A percentile compares a stretch with the other conserved stretches of the same genome.
phyloP scores from a whole-genome alignment of 2,797 vertebrate species.

The Mus minutoides region DNA sequence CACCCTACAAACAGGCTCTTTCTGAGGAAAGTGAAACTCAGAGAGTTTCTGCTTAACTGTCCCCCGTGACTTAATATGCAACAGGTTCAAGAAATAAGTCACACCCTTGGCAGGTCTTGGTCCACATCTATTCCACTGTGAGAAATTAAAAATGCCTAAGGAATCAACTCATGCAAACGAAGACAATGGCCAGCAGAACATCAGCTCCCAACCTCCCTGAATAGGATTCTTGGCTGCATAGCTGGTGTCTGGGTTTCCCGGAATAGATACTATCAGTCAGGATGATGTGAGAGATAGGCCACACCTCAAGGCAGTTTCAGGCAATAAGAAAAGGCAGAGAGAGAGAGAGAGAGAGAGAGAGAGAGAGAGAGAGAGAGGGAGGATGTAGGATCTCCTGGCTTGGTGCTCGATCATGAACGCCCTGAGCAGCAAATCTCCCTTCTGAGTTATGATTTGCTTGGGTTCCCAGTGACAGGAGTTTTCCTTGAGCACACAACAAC shows the following conservation, averaged over 20 bases:
- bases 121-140: not conserved
- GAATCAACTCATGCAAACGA: not conserved
- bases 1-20: not conserved
- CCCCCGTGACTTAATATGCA: not conserved
- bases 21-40: not conserved
- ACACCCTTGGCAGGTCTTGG: not conserved
- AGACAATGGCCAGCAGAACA: not conserved
- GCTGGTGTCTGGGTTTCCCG: not conserved
- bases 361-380: not conserved
- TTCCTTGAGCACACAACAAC: conserved; percentile 56
- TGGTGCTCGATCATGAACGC: not conserved
- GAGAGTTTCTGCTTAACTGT: not conserved
- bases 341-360: no score
- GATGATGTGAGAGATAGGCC: not conserved
- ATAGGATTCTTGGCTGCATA: not conserved
- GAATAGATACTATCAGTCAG: not conserved
- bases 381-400: not conserved
- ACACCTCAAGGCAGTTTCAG: no score
- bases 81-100: not conserved
- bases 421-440: conserved; percentile 34
- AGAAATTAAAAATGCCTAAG: conserved; percentile 26
- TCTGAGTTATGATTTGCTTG: conserved; percentile 65
- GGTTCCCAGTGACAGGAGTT: conserved; percentile 64
- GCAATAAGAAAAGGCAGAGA: not conserved
- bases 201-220: not conserved